Evolutionary conservation across 1,140 invertebrate species (phyloP).

Genomic region (Dolichoris vasculosae): DNA sequence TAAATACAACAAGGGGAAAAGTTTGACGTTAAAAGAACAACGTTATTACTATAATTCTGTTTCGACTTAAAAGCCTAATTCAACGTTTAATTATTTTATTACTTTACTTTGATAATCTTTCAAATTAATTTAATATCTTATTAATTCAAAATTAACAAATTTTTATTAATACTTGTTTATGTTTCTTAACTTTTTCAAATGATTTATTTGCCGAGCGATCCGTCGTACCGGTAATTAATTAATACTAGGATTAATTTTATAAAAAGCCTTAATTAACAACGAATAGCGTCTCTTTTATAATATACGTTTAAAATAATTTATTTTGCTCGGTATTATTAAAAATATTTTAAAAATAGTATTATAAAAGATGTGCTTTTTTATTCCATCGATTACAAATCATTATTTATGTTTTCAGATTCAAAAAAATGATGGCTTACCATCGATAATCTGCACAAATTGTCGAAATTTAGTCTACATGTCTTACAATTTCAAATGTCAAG

Average conservation of each 20-base stretch:
- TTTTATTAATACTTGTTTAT: no score
- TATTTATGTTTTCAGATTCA: slow-evolving; percentile 62
- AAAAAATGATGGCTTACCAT: slow-evolving; percentile 71
- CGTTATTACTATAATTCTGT: slow-evolving; percentile 15
- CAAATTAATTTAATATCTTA: neutral
- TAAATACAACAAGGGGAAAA: slow-evolving; percentile 47
- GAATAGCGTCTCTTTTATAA: no score
- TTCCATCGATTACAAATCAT: neutral
- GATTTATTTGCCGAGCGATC: no score
- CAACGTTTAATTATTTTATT: neutral
- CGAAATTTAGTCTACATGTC: slow-evolving; percentile 67
- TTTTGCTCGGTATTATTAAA: neutral
- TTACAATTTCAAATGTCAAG: slow-evolving; percentile 71
- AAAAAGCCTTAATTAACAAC: neutral
- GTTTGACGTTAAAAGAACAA: slow-evolving; percentile 39
- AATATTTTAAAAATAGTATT: neutral
- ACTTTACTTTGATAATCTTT: neutral
- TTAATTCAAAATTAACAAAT: no score
- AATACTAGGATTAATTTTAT: no score
- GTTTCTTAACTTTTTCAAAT: no score
- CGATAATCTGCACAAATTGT: slow-evolving; percentile 68
- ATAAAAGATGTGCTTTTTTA: neutral
- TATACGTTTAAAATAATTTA: no score
- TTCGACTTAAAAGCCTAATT: neutral
- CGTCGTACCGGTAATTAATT: no score